A percentile compares a stretch with the other conserved stretches of the same genome.
Conservation (phyloP, 1,140 invertebrate genomes). For the Zaprionus ghesquierei region DNA sequence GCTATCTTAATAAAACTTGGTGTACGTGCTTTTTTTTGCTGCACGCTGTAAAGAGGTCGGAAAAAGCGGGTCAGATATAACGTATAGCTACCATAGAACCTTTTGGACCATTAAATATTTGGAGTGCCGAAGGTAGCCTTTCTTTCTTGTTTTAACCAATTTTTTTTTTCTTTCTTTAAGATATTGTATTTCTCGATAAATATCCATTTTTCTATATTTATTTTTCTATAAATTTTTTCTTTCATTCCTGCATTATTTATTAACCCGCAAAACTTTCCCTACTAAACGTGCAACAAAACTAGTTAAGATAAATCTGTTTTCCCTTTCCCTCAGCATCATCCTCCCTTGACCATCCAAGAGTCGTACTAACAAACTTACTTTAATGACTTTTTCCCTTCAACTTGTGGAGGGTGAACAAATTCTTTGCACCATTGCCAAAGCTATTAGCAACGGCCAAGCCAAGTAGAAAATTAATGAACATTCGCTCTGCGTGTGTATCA, state of each 20-base stretch:
- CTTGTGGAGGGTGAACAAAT: neutral
- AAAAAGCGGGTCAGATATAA: too few relatives aligned
- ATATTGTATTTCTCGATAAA: neutral
- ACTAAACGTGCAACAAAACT: slow-evolving; percentile 8
- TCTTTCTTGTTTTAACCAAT: too few relatives aligned
- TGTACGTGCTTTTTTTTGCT: too few relatives aligned
- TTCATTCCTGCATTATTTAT: neutral
- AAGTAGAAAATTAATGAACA: slow-evolving; percentile 35
- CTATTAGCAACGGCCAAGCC: slow-evolving; percentile 4
- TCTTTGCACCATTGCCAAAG: neutral
- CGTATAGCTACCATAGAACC: too few relatives aligned
- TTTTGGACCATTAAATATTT: too few relatives aligned
- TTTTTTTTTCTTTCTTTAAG: too few relatives aligned
- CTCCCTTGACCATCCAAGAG: neutral
- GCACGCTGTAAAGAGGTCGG: too few relatives aligned
- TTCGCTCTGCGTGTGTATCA: neutral
- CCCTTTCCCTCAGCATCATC: neutral
- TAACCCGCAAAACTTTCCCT: neutral
- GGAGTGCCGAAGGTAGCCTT: too few relatives aligned
- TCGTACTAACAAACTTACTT: slow-evolving; percentile 12
- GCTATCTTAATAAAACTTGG: too few relatives aligned
- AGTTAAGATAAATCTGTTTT: slow-evolving; percentile 35
- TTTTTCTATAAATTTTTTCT: neutral
- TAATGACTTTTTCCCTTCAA: slow-evolving; percentile 25
- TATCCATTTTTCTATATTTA: too few relatives aligned